Conservation (phyloP, 2,888 invertebrate genomes). For the Folsomia candida region DNA sequence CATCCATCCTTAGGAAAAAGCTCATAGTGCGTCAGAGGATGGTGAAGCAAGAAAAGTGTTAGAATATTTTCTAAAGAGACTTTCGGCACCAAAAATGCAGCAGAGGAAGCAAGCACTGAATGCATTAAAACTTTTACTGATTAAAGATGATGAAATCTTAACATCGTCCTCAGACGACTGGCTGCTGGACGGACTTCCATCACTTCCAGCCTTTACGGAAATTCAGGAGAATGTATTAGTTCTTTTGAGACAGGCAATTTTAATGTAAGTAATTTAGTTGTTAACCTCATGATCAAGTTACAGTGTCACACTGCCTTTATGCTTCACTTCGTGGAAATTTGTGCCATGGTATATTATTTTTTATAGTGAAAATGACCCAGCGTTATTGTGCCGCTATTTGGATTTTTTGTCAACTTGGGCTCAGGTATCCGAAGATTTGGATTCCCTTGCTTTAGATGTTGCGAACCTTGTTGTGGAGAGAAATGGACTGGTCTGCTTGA, state of each 20-base stretch:
- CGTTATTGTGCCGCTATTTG: constrained; percentile 42
- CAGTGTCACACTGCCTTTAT: too few species aligned
- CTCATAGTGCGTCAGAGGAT: constrained; percentile 38
- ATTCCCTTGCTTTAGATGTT: constrained; percentile 62
- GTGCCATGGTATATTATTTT: too few species aligned
- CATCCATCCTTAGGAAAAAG: constrained; percentile 27
- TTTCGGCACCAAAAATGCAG: constrained; percentile 76
- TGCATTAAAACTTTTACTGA: constrained; percentile 10
- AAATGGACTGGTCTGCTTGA: constrained; percentile 77
- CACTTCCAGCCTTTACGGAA: constrained; percentile 73
- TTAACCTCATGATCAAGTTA: too few species aligned
- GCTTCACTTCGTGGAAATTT: too few species aligned
- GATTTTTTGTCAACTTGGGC: constrained; percentile 47
- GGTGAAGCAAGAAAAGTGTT: constrained; percentile 72
- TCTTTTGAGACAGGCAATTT: constrained; percentile 80
- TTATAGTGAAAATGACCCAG: constrained; percentile 61
- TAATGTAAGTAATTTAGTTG: too few species aligned
- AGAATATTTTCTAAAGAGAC: constrained; percentile 80
- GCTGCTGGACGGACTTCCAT: constrained; percentile 59
- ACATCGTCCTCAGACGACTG: constrained; percentile 43
- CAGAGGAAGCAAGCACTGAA: constrained; percentile 72
- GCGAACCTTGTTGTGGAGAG: constrained; percentile 89
- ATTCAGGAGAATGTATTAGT: constrained; percentile 55
- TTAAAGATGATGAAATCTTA: neutral
- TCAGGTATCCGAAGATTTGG: constrained; percentile 25